These are phyloP conservation scores for Pollicipes pollicipes DNA, from an alignment of 1,140 invertebrate genomes.

Conservation along the genomic window DNA sequence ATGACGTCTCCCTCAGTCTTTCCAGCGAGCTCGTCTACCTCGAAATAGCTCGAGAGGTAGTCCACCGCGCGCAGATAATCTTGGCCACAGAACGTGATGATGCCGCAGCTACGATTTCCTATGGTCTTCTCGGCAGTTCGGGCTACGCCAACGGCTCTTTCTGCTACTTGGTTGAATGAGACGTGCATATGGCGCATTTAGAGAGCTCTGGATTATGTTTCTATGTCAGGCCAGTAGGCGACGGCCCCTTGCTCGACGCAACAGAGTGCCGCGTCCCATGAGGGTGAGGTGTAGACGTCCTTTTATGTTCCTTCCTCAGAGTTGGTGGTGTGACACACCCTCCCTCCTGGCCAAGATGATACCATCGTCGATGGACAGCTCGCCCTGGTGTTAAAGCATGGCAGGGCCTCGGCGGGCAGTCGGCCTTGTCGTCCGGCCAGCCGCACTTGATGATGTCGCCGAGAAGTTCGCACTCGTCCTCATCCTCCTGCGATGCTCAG, in stretches of 20 bases:
- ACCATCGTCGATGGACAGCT: too few relatives aligned
- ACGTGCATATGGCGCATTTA: not conserved
- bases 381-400: too few relatives aligned
- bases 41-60: not conserved
- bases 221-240: not conserved
- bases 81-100: not conserved
- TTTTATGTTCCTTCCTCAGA: too few relatives aligned
- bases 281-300: not conserved
- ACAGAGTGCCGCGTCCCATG: not conserved
- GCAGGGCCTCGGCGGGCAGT: too few relatives aligned
- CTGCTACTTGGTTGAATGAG: not conserved
- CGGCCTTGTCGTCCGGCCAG: too few relatives aligned
- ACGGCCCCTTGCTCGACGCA: not conserved
- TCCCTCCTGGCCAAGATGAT: too few relatives aligned
- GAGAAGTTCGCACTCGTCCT: too few relatives aligned
- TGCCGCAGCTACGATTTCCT: not conserved
- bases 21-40: not conserved
- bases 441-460: too few relatives aligned
- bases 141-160: not conserved
- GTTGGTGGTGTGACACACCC: too few relatives aligned
- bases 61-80: not conserved
- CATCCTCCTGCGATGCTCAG: too few relatives aligned
- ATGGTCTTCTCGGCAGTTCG: not conserved
- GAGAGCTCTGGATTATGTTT: not conserved
- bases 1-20: not conserved